Conservation (phyloP, 2,113 vertebrate genomes). For the Osmerus eperlanus region DNA sequence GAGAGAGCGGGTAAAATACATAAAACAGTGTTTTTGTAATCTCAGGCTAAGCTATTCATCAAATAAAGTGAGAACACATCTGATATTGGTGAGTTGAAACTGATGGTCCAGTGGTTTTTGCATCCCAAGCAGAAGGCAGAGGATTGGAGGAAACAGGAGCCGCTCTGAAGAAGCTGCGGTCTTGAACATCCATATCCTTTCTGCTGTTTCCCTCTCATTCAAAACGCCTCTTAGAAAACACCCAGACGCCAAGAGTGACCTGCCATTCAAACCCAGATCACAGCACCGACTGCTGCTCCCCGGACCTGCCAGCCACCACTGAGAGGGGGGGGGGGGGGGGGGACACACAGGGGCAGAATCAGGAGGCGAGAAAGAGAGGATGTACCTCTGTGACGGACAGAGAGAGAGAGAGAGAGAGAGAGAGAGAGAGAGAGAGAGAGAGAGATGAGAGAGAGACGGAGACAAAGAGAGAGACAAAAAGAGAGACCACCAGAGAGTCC, state of each 20-base stretch:
- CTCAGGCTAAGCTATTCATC: slow-evolving; percentile 4
- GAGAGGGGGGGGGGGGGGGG: too few species aligned
- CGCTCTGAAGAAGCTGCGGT: slow-evolving; percentile 30
- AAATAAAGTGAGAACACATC: slow-evolving; percentile 43
- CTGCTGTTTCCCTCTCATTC: slow-evolving; percentile 41
- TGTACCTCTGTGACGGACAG: too few species aligned
- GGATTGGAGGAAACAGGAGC: slow-evolving; percentile 31
- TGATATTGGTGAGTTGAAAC: slow-evolving; percentile 25
- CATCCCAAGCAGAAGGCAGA: slow-evolving; percentile 19
- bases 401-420: too few species aligned
- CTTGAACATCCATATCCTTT: slow-evolving; percentile 12
- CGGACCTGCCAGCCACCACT: too few species aligned
- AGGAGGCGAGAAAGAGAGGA: too few species aligned
- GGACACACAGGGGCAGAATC: too few species aligned
- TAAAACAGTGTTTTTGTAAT: too few species aligned
- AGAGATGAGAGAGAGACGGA: too few species aligned
- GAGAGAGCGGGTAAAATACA: too few species aligned
- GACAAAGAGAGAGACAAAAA: too few species aligned
- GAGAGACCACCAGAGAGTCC: background rate
- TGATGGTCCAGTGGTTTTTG: slow-evolving; percentile 52
- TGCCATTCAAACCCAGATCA: slow-evolving; percentile 41
- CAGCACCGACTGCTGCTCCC: background rate
- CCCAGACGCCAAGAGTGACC: slow-evolving; percentile 41
- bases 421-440: background rate
- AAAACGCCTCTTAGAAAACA: slow-evolving; percentile 51